Conservation (phyloP, 1,140 invertebrate genomes). For the Drosophila yakuba region DNA sequence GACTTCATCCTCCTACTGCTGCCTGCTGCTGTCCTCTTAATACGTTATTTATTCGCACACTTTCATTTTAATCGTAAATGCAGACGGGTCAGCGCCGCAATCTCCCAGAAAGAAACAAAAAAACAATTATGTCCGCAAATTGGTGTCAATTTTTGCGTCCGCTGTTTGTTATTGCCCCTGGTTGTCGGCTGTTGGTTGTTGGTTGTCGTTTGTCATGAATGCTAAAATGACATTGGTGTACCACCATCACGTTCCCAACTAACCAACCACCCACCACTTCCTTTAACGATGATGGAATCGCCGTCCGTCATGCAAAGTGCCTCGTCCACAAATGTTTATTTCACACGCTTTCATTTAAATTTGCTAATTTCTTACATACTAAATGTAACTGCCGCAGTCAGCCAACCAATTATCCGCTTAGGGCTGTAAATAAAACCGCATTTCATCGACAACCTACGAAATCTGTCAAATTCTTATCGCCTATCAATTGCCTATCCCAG, state of each 20-base stretch:
- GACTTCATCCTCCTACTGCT: background rate
- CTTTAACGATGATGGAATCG: slow-evolving; percentile 19
- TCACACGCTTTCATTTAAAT: slow-evolving; percentile 69
- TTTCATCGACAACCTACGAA: too few relatives aligned
- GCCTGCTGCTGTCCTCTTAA: slow-evolving; percentile 6
- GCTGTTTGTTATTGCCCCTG: slow-evolving; percentile 23
- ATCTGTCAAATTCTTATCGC: too few relatives aligned
- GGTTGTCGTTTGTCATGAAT: slow-evolving; percentile 46
- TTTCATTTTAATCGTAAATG: slow-evolving; percentile 51
- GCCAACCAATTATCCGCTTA: background rate
- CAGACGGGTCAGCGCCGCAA: slow-evolving; percentile 5
- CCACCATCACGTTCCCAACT: background rate
- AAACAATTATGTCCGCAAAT: slow-evolving; percentile 67
- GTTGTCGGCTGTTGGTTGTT: slow-evolving; percentile 17
- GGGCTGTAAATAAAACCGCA: too few relatives aligned
- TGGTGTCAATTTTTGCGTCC: slow-evolving; percentile 61
- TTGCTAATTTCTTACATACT: slow-evolving; percentile 70
- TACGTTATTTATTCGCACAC: slow-evolving; percentile 59
- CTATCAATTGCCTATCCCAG: too few relatives aligned
- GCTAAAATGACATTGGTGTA: slow-evolving; percentile 54
- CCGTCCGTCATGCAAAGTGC: slow-evolving; percentile 50
- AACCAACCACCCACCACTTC: slow-evolving; percentile 9
- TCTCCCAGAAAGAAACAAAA: slow-evolving; percentile 23
- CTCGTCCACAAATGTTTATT: slow-evolving; percentile 52
- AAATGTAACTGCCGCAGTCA: background rate